Evolutionary conservation across 2,797 vertebrate species (phyloP), one percentile per base, ranked within the genome.

Genomic region (Paratrypauchen microcephalus): DNA sequence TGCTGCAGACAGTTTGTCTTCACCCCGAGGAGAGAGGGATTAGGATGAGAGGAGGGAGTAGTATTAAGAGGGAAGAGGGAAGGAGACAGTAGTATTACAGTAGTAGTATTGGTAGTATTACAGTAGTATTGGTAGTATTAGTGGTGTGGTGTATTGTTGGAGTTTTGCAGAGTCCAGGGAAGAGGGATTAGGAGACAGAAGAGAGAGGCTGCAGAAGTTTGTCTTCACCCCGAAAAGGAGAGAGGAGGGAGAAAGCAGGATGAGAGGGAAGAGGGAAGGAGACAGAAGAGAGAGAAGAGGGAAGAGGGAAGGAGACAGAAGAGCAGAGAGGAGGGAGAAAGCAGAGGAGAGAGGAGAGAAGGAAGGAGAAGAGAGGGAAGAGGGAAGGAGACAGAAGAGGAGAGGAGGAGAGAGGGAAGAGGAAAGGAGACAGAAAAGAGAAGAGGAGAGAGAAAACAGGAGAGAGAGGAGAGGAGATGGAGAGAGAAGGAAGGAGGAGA

Each of bases 181-280:
- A n/a, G n/a, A n/a, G n/a, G n/a, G n/a, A n/a, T n/a, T n/a, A n/a
- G n/a, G n/a, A n/a, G n/a, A n/a, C n/a, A n/a, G n/a, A n/a, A n/a
- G n/a, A n/a, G n/a, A n/a, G n/a, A n/a, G n/a, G 91, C 90, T 82
- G 83, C 83, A 87, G 0, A 87, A 91, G 80, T 91, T 91, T 89
- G 80, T 52, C 30, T 61, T 36, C 83, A 82, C 79, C 67, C 41
- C 41, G 41, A 45, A n/a, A 19, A 18, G 47, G 15, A 19, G 24
- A 5, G 47, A 19, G 5, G 16, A 16, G 4, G 6, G 16, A 48
- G 47, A 48, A n/a, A n/a, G n/a, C n/a, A n/a, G n/a, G n/a, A n/a
- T n/a, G 47, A 48, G 15, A 16, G 18, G 16, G 15, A 16, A 18
- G 18, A 16, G 15, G 6, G 2, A 6, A 16, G 47, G 15, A 15